phyloP scores from a whole-genome alignment of 2,113 vertebrate species.

The Silurus meridionalis region DNA sequence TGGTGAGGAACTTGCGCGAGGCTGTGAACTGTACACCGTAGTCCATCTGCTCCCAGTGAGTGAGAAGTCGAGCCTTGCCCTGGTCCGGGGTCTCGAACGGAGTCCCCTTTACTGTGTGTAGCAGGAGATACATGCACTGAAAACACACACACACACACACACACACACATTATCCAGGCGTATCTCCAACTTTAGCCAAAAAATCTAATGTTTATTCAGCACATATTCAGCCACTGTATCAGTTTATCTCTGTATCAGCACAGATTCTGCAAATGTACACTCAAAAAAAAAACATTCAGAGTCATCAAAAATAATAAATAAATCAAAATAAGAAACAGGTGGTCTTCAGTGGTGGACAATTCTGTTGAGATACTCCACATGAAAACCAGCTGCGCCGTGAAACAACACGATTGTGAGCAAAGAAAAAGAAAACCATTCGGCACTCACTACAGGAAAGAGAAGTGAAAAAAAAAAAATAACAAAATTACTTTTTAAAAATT shows the following conservation, averaged over 20 bases:
- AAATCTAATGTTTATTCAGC: background rate
- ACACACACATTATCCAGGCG: background rate
- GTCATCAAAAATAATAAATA: background rate
- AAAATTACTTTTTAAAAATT: background rate
- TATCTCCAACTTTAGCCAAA: background rate
- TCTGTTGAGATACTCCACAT: background rate
- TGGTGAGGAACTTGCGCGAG: conserved; percentile 95
- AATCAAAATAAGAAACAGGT: background rate
- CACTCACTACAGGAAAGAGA: background rate
- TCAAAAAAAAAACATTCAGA: background rate
- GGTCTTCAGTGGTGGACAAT: background rate
- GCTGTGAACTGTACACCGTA: conserved; percentile 95
- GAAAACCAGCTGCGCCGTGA: background rate
- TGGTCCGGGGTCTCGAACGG: conserved; percentile 96
- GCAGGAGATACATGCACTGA: conserved; percentile 95
- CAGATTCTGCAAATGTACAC: background rate
- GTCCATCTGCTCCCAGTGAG: conserved; percentile 99
- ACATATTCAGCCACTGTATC: too few species aligned
- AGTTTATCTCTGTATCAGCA: background rate
- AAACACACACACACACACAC: conserved; percentile 28
- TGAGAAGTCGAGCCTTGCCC: conserved; percentile 90
- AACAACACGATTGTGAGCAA: background rate
- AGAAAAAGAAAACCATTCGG: background rate
- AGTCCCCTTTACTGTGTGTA: conserved; percentile 95
- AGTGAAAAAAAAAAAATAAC: background rate